A percentile compares a stretch with the other conserved stretches of the same genome.
These are phyloP conservation scores for Thermophis baileyi DNA, from an alignment of 2,113 vertebrate species.

Conservation along the genomic window DNA sequence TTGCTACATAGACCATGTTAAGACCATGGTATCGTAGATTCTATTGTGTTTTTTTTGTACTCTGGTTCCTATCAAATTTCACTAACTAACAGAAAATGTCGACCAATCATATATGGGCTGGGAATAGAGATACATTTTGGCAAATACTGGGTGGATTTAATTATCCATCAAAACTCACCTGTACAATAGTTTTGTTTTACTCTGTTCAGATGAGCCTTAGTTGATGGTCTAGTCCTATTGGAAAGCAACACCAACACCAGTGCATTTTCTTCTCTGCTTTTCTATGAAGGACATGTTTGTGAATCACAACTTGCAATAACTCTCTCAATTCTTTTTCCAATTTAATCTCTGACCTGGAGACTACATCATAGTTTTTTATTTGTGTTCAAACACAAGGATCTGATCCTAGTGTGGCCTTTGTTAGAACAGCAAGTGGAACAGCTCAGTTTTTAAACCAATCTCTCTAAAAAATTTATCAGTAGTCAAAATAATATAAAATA, in stretches of 20 bases:
- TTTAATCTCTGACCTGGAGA: not conserved
- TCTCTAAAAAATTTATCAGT: not conserved
- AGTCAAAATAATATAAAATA: not conserved
- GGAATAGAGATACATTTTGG: not conserved
- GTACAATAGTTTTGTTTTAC: not conserved
- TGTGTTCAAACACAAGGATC: not conserved
- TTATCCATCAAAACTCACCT: not conserved
- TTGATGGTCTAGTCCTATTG: not conserved
- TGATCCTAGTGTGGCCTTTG: not conserved
- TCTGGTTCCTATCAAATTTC: not conserved
- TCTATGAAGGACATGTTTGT: not conserved
- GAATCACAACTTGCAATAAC: not conserved
- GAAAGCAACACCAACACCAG: not conserved
- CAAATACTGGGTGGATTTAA: not conserved
- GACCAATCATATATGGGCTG: not conserved
- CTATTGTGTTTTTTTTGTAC: not conserved
- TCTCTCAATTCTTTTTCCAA: not conserved
- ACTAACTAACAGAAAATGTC: not conserved
- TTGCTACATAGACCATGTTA: not conserved
- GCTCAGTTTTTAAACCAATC: not conserved
- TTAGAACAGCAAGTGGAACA: not conserved
- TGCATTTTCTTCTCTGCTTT: not conserved
- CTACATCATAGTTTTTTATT: not conserved
- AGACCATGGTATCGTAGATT: not conserved
- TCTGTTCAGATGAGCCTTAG: not conserved